Evolutionary conservation across 2,888 invertebrate genomes (phyloP), one percentile per base, ranked within the genome.

Genomic region (Caenorhabditis virilis): DNA sequence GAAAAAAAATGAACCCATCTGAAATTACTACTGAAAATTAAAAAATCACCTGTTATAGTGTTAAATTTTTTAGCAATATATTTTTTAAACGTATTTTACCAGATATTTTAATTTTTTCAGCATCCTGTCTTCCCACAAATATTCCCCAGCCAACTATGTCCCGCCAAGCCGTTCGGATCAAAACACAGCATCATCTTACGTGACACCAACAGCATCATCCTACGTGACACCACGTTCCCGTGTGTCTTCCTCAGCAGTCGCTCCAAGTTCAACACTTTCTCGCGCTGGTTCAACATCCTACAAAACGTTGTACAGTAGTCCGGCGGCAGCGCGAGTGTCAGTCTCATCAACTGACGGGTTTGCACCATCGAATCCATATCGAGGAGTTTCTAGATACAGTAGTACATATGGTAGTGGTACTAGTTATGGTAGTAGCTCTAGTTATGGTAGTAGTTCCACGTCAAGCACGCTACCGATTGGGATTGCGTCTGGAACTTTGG

Each of bases 301-400:
- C 39, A 64, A 59, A 38, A 59, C 47, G 16, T 33, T 64, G 4
- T 64, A 64, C 52, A 64, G 48, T 52, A 64, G 64, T 33, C 64
- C 64, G 9, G 64, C 64, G 2, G 59, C 64, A n/a, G 64, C 59
- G 2, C 33, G 64, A n/a, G 59, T 59, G 22, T 64, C 64, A 3
- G 51, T 59, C 2, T 64, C 64, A 16, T 43, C 51, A 11, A 59
- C 51, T 59, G 64, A 59, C 15, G 35, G 47, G 4, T 25, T 43
- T 1, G 35, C 52, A 20, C 18, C 47, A 35, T 20, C 59, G 13
- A 47, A 58, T 20, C 39, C 55, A 18, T 64, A 59, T 52, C 41
- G 64, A 25, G 58, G 59, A 5, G 41, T 59, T 16, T 47, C 54
- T 18, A 54, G 54, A 39, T 63, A 57, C 47, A 54, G 46, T 35